Conservation (phyloP, 1,140 invertebrate genomes). For the Drosophila kepulauana region DNA sequence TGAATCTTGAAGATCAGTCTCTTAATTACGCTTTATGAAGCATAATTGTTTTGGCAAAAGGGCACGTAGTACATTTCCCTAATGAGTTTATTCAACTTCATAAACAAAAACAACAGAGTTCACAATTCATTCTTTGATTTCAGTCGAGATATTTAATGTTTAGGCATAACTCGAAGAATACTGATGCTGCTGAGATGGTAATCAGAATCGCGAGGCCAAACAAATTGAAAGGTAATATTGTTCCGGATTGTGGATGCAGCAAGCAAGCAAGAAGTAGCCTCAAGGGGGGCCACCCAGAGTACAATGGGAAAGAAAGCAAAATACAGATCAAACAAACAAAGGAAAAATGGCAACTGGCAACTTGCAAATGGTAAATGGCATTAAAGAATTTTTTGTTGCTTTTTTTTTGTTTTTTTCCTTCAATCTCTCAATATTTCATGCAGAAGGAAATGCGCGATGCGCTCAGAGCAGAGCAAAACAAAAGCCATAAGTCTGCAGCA, state of each 20-base stretch:
- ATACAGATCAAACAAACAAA: constrained; percentile 31
- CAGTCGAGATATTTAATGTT: constrained; percentile 1
- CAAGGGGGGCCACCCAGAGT: constrained; percentile 30
- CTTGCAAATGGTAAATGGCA: constrained; percentile 43
- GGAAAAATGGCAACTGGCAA: constrained; percentile 36
- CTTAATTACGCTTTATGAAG: constrained; percentile 3
- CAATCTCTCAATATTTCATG: constrained; percentile 53
- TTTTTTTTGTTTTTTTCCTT: constrained; percentile 18
- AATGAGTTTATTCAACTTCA: constrained; percentile 39
- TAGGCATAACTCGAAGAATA: not conserved
- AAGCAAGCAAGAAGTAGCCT: constrained; percentile 17
- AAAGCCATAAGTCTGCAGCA: constrained; percentile 60
- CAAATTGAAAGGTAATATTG: constrained; percentile 77
- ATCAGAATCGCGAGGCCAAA: constrained; percentile 40
- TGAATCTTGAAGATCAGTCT: not conserved
- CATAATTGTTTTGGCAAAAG: constrained; percentile 12
- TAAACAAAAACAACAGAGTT: not conserved
- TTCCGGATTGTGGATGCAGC: constrained; percentile 35
- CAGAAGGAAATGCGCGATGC: constrained; percentile 65
- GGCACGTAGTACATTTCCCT: constrained; percentile 16
- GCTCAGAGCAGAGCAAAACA: constrained; percentile 40
- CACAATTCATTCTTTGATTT: constrained; percentile 1
- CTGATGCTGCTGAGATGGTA: constrained; percentile 26
- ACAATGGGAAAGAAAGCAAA: constrained; percentile 12
- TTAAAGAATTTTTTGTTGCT: constrained; percentile 34